These are phyloP conservation scores for Sebastes cheni DNA, from an alignment of 2,797 vertebrate genomes.

Conservation along the genomic window DNA sequence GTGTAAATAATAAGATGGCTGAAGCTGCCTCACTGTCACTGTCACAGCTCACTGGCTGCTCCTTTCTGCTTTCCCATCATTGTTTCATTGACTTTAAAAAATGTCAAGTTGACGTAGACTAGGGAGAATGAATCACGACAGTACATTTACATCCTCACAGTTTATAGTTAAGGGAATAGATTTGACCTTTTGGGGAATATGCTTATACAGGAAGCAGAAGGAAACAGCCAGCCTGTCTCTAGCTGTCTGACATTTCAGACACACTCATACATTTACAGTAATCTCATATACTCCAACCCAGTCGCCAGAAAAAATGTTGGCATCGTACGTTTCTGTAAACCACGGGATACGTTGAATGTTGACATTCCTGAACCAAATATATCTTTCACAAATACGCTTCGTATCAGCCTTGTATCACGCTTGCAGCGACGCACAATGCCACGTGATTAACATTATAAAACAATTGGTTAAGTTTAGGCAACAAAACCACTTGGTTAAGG, in stretches of 20 bases:
- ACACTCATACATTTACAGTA: neutral
- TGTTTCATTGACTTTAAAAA: neutral
- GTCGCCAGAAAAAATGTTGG: too few species aligned
- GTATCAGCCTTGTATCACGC: neutral
- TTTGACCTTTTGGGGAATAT: neutral
- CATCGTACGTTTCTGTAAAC: neutral
- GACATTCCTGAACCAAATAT: neutral
- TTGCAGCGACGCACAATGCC: neutral
- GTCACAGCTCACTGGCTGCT: neutral
- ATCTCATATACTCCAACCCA: neutral
- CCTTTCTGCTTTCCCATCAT: neutral
- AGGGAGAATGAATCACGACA: neutral
- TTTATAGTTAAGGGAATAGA: neutral
- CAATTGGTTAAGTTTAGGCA: neutral
- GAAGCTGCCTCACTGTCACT: neutral
- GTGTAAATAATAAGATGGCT: neutral
- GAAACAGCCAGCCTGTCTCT: neutral
- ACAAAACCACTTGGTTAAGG: neutral
- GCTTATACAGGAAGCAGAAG: neutral
- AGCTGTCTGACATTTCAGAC: neutral
- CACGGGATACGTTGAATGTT: neutral
- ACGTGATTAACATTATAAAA: neutral
- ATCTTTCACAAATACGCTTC: neutral
- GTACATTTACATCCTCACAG: neutral
- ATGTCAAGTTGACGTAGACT: neutral